These are phyloP conservation scores for Chrysolina haemoptera DNA, from an alignment of 2,888 invertebrate genomes.

Conservation along the genomic window DNA sequence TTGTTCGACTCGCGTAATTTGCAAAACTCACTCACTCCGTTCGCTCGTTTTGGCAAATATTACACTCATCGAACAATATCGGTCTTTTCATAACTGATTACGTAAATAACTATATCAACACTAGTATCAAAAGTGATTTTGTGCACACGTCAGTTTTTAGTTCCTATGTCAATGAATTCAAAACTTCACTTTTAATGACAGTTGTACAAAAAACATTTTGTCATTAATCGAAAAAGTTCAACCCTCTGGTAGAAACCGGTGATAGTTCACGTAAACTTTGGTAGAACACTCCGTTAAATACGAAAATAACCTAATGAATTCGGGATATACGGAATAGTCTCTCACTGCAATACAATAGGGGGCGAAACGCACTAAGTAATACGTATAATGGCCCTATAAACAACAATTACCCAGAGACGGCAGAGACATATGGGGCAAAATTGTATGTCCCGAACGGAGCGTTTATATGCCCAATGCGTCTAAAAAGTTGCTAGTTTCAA, in stretches of 20 bases:
- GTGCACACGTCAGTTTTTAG: too few relatives aligned
- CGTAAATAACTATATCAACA: too few relatives aligned
- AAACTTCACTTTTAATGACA: too few relatives aligned
- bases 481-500: background rate
- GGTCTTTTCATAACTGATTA: too few relatives aligned
- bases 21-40: too few relatives aligned
- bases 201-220: background rate
- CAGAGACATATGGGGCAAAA: slow-evolving; percentile 52
- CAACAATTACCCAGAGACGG: slow-evolving; percentile 58
- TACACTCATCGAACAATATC: too few relatives aligned
- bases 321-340: background rate
- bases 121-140: too few relatives aligned
- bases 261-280: background rate
- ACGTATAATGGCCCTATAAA: slow-evolving; percentile 63
- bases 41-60: too few relatives aligned
- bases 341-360: slow-evolving; percentile 3
- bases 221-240: too few relatives aligned
- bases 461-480: slow-evolving; percentile 14
- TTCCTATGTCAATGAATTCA: too few relatives aligned
- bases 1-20: too few relatives aligned
- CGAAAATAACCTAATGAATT: slow-evolving; percentile 7
- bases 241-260: background rate
- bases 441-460: slow-evolving; percentile 19
- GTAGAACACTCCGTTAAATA: background rate
- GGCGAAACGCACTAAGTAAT: slow-evolving; percentile 58